Evolutionary conservation across 2,113 vertebrate genomes (phyloP).

Genomic region (Deroptyus accipitrinus): DNA sequence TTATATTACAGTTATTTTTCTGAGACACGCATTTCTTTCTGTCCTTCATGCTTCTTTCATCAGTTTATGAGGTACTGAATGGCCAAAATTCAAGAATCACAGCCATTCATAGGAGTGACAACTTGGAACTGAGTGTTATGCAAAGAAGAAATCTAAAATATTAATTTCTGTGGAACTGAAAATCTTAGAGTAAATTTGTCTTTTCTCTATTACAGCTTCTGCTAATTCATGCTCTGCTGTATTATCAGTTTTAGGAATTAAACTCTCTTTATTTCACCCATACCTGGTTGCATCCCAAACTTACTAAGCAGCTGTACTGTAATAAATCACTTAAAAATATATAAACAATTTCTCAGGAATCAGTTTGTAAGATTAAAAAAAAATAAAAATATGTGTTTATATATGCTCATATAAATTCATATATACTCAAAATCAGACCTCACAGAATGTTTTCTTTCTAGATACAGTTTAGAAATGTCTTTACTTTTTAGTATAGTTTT

Average conservation of each 20-base stretch:
- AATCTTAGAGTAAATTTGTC: background rate
- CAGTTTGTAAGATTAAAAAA: background rate
- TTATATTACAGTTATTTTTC: background rate
- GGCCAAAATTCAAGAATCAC: background rate
- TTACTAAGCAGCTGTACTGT: background rate
- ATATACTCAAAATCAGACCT: background rate
- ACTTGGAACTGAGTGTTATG: background rate
- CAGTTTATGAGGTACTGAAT: background rate
- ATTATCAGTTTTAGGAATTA: background rate
- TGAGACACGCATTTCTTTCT: background rate
- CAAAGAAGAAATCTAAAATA: background rate
- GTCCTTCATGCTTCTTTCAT: background rate
- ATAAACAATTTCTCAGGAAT: background rate
- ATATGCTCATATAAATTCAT: background rate
- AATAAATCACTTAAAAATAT: background rate
- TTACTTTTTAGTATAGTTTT: background rate
- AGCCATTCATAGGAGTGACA: background rate
- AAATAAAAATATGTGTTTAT: rapidly evolving
- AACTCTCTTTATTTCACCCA: background rate
- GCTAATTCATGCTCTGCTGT: background rate
- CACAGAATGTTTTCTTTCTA: background rate
- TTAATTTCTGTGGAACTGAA: background rate
- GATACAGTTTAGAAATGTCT: background rate
- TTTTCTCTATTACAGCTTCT: background rate
- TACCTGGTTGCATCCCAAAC: background rate